Base-by-base conservation (phyloP, 2,888 invertebrate genomes). In the Caradrina clavipalpis region DNA sequence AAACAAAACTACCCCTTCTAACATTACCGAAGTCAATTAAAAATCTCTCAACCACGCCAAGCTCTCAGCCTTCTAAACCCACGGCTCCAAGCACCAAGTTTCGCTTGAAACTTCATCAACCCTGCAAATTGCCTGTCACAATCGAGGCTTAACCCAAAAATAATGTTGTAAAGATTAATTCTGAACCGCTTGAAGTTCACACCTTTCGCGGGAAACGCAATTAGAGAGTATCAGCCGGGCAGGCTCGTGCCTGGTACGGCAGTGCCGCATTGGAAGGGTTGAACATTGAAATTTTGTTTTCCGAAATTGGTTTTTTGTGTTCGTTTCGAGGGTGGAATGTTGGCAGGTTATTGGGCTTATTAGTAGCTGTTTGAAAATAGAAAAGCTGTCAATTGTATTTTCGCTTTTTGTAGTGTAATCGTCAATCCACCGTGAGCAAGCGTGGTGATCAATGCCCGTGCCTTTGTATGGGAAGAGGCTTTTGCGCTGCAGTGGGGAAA, bases 121-220 rank as follows among this genome's bases (percentile, higher is more conserved):
- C 55, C 80, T 80, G 80, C 72, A 83, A 89, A 88, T 85, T 84
- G 67, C 80, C 82, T 88, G 84, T 90, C 88, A 86, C 81, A 85
- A 73, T 58, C 67, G 67, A 75, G 35, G 69, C 64, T 57, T 6
- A 66, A 71, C 80, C 86, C 81, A 74, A 85, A 88, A 83, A 81
- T 86, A 74, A 74, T 68, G 74, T 72, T 78, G 74, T 70, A 61
- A 62, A 72, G 73, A 69, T 82, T 82, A 81, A 85, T 81, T 83
- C 47, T 19, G 35, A 65, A 65, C 62, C 73, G 82, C 79, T 83
- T 74, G 51, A 78, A 71, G 65, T 88, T 91, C 85, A 89, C 91
- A 90, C 91, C 87, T 89, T 81, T 76, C 82, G 61, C 47, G 69
- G 78, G 78, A 61, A 68, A 73, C 58, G 84, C 85, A 87, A 88